Evolutionary conservation across 2,888 invertebrate genomes (phyloP), one percentile per base, ranked within the genome.

Genomic region (Anorthoa munda): DNA sequence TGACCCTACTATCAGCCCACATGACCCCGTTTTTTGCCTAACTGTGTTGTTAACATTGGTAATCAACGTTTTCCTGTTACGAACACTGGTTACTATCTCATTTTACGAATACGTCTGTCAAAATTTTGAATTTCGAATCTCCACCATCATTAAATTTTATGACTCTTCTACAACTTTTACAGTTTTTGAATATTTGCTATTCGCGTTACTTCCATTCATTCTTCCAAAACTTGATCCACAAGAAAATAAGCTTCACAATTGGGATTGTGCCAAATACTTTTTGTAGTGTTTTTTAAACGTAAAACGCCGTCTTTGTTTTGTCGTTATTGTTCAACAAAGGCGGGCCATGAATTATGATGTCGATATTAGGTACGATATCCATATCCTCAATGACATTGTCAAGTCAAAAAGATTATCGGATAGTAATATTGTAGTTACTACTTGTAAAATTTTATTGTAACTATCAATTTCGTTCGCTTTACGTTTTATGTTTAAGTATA

Each of bases 1-100:
- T 91, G 91, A 91, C 92, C 91, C 90, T 84, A 89, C 89, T 92
- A 91, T 92, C 90, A 92, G 90, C 91, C 90, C 90, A 90, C 89
- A 90, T 92, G 92, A 90, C 94, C 93, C 90, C 90, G 90, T 91
- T 94, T 93, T 86, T 92, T 91, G 85, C 84, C 87, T 89, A 89
- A 86, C 81, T 67, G 72, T 77, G 72, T 72, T 83, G 79, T 87
- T 87, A 87, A 86, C 81, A 78, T 84, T 85, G 79, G 72, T 81
- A 77, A 83, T 79, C 83, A 79, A 76, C 76, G 76, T 89, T 90
- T 89, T 89, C 88, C 89, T 90, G 87, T 81, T 85, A 77, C 74
- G 45, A 75, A 81, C 78, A 82, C 79, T 86, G 76, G 68, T 77
- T 26, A 80, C 75, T 76, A 77, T 81, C 72, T 66, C 59, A 64